Percentiles rank a stretch among this genome's conserved stretches.
These are phyloP conservation scores for Aspidapion aeneum DNA, from an alignment of 2,888 invertebrate species.

Conservation along the genomic window DNA sequence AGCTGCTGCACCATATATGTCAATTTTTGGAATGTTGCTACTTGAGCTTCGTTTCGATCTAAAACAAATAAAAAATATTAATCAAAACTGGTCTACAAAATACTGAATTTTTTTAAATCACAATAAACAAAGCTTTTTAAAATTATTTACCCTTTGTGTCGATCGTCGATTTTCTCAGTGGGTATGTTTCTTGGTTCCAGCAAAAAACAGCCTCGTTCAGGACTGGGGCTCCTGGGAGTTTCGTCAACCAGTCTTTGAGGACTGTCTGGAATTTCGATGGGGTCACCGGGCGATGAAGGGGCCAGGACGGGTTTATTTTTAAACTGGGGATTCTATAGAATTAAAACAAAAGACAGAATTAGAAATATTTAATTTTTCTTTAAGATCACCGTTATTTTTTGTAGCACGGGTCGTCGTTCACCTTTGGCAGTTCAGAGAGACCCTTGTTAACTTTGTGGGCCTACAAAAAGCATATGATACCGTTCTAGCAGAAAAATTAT, in stretches of 20 bases:
- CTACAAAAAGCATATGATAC: no score
- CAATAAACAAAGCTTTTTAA: no score
- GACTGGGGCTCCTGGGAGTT: conserved; percentile 51
- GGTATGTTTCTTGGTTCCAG: conserved; percentile 48
- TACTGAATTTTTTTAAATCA: no score
- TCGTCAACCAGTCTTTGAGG: background rate
- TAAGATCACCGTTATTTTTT: no score
- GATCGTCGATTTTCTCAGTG: conserved; percentile 35
- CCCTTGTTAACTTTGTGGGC: no score
- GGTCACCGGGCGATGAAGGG: conserved; percentile 4
- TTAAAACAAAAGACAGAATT: conserved; percentile 6
- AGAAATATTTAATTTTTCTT: background rate
- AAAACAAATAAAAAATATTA: conserved; percentile 10
- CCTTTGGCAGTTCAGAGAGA: no score
- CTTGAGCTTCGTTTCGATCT: conserved; percentile 16
- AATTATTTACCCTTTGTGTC: no score
- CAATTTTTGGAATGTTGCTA: conserved; percentile 31
- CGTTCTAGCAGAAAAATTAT: no score
- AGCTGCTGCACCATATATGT: conserved; percentile 35
- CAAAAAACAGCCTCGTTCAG: conserved; percentile 39
- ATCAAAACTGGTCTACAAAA: no score
- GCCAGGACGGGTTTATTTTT: conserved; percentile 18
- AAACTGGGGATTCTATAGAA: conserved; percentile 21
- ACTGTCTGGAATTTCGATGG: conserved; percentile 21
- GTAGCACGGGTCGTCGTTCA: no score